Evolutionary conservation across 2,797 vertebrate genomes (phyloP).

Genomic region (Vespertilio murinus): DNA sequence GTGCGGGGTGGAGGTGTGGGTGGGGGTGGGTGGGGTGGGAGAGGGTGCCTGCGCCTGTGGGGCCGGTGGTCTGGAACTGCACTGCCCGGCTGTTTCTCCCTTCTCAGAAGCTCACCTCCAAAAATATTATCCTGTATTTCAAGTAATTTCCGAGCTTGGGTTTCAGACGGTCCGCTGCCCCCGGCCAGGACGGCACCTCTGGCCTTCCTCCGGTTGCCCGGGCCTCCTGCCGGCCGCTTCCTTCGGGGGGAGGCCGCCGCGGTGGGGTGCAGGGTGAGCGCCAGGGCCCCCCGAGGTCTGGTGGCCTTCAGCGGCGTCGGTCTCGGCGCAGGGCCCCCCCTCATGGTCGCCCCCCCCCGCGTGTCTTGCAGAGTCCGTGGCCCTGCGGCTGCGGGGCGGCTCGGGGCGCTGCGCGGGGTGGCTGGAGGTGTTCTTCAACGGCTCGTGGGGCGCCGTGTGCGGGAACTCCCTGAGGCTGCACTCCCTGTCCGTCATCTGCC

Average conservation of each 20-base stretch:
- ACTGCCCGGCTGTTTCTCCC: neutral
- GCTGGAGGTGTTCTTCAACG: constrained; percentile 27
- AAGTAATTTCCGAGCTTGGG: neutral
- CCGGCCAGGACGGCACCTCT: neutral
- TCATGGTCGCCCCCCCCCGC: neutral
- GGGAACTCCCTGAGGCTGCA: neutral
- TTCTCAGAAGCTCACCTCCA: no score
- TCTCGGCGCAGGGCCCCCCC: neutral
- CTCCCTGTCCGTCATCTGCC: constrained; percentile 31
- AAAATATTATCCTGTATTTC: neutral
- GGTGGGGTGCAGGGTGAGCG: neutral
- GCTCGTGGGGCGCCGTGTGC: constrained; percentile 41
- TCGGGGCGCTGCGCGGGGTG: neutral
- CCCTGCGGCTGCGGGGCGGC: neutral
- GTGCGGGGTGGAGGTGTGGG: no score
- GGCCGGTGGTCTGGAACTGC: neutral
- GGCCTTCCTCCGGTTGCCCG: neutral
- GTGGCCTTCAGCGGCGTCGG: neutral
- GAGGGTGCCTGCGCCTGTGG: neutral
- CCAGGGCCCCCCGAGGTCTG: neutral
- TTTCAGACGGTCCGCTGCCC: neutral
- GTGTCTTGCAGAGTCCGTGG: neutral
- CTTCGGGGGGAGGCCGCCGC: fast-evolving
- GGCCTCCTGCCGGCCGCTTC: neutral
- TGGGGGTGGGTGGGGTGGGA: no score